A percentile compares a stretch with the other conserved stretches of the same genome.
Evolutionary conservation across 2,888 invertebrate species (phyloP).

Genomic region (Lasioglossum vierecki): DNA sequence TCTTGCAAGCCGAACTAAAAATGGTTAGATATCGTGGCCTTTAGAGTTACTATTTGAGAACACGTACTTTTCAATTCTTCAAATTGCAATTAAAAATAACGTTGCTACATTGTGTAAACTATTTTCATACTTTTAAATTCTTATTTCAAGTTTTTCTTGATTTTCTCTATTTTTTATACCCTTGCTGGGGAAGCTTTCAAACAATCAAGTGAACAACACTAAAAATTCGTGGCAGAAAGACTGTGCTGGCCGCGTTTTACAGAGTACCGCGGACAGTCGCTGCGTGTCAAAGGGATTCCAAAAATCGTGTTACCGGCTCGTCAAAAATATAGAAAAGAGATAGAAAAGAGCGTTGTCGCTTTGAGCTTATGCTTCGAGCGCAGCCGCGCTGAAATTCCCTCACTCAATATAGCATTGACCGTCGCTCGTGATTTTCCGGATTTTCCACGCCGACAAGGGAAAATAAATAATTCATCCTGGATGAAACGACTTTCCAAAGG

Average conservation of each 20-base stretch:
- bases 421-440: conserved; percentile 49
- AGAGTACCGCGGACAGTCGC: neutral
- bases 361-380: conserved; percentile 20
- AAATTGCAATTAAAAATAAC: no score
- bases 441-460: neutral
- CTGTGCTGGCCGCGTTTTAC: neutral
- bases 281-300: neutral
- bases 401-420: conserved; percentile 71
- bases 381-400: conserved; percentile 51
- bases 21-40: no score
- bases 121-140: neutral
- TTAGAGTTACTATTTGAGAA: no score
- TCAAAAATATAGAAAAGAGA: neutral
- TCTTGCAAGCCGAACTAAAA: no score
- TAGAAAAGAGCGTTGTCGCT: conserved; percentile 15
- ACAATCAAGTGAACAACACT: neutral
- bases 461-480: neutral
- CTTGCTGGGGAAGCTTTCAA: neutral
- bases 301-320: neutral
- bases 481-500: neutral
- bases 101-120: no score
- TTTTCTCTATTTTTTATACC: neutral
- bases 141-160: neutral
- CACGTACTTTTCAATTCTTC: no score
- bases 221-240: neutral